Evolutionary conservation across 1,140 invertebrate species (phyloP).

Genomic region (Dendroctonus valens): DNA sequence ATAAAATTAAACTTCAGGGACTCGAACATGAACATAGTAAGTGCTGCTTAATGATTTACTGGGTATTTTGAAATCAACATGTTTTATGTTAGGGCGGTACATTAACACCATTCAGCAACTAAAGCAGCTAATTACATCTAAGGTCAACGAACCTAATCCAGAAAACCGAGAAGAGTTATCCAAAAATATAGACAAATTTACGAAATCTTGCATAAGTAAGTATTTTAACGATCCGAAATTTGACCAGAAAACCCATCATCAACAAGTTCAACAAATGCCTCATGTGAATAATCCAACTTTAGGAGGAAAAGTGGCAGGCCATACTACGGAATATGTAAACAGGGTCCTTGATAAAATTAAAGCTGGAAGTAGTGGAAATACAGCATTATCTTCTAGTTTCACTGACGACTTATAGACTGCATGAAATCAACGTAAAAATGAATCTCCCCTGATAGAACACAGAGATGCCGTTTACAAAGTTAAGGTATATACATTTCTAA

Average conservation of each 20-base stretch:
- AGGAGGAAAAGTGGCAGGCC: slow-evolving; percentile 76
- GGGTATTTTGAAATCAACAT: slow-evolving; percentile 15
- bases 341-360: slow-evolving; percentile 77
- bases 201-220: slow-evolving; percentile 65
- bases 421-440: background rate
- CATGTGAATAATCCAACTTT: slow-evolving; percentile 46
- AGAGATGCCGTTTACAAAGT: too few relatives aligned
- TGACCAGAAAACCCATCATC: background rate
- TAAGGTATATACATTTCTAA: background rate
- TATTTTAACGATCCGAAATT: slow-evolving; percentile 33
- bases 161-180: slow-evolving; percentile 63
- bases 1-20: slow-evolving; percentile 92
- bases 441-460: background rate
- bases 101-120: slow-evolving; percentile 66
- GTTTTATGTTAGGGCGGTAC: slow-evolving; percentile 58
- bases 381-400: slow-evolving; percentile 20
- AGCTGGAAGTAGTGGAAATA: slow-evolving; percentile 15
- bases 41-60: slow-evolving; percentile 46
- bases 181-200: slow-evolving; percentile 65
- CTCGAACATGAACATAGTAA: slow-evolving; percentile 92
- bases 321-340: slow-evolving; percentile 85
- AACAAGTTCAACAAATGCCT: background rate
- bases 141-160: slow-evolving; percentile 56
- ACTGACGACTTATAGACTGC: slow-evolving; percentile 34
- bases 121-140: slow-evolving; percentile 63